A percentile compares a stretch with the other conserved stretches of the same genome.
Conservation (phyloP, 2,113 vertebrate genomes). For the Atherinomorus stipes region DNA sequence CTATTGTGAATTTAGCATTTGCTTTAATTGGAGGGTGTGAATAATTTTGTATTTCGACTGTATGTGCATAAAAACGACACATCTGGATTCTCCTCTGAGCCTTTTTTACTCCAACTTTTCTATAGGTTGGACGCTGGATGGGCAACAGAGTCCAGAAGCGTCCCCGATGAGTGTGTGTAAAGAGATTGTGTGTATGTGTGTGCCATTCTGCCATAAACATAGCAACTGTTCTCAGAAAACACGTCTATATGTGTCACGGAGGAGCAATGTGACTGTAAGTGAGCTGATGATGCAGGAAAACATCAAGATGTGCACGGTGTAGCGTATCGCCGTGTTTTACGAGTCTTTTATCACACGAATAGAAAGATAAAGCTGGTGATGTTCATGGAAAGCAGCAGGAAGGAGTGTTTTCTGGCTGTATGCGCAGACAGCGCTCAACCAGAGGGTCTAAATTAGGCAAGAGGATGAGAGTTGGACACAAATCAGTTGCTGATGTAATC, state of each 20-base stretch:
- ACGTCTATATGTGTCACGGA: constrained; percentile 51
- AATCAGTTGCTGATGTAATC: constrained; percentile 49
- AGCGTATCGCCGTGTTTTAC: too few species aligned
- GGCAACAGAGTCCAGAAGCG: constrained; percentile 41
- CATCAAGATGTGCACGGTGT: too few species aligned
- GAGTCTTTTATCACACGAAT: background rate
- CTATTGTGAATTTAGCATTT: too few species aligned
- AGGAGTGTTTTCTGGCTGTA: constrained; percentile 9
- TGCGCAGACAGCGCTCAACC: constrained; percentile 6
- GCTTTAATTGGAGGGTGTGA: too few species aligned
- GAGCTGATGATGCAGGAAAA: constrained; percentile 38
- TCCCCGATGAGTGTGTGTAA: constrained; percentile 43
- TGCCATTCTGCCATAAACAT: constrained; percentile 58
- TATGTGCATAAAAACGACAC: background rate
- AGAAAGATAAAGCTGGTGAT: constrained; percentile 15
- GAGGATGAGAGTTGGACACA: constrained; percentile 35
- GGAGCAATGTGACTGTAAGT: constrained; percentile 29
- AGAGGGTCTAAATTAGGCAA: constrained; percentile 42
- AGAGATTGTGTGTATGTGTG: constrained; percentile 14
- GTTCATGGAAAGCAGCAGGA: constrained; percentile 45
- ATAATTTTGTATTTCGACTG: too few species aligned
- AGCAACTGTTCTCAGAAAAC: constrained; percentile 66
- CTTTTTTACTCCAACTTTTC: constrained; percentile 43
- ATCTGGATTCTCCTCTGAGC: constrained; percentile 1
- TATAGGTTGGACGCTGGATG: constrained; percentile 48